Evolutionary conservation across 2,797 vertebrate genomes (phyloP), one percentile per base, ranked within the genome.

Genomic region (Scyliorhinus canicula): DNA sequence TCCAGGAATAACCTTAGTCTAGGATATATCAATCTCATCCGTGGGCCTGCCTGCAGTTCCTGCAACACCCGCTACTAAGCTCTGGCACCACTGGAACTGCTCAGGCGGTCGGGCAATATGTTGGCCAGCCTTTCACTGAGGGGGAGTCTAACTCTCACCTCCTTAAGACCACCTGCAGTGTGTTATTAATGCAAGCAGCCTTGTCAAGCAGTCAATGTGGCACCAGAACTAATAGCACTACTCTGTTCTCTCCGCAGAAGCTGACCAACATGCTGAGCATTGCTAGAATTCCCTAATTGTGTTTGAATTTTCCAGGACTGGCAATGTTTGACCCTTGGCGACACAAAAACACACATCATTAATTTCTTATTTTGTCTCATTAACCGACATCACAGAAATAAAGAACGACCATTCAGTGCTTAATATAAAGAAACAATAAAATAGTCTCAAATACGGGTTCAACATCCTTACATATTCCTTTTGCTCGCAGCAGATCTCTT

Each of bases 391-490:
- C 93, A 71, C 5, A 35, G 55, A 90, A 90, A 4, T 55, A 57
- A 88, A 90, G 35, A 60, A 60, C 5, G 60, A 31, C 52, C 19
- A 90, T 57, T 90, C 52, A 52, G 12, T 52, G 21, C 84, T 47
- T 52, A 14, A 11, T 31, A 31, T 86, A 57, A 90, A 40, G 28
- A 91, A 71, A 52, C 1, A 93, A 19, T 47, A 47, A 69, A 28
- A 28, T 11, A 74, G 12, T 71, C 31, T 7, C 31, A 19, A n/a
- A 90, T 60, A 60, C 52, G 19, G 11, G 4, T 35, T 74, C 47
- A 94, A 52, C 8, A 93, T 69, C 97, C 97, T 97, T 97, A 98
- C 97, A 96, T 98, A 98, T 96, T 98, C 97, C 90, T 97, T 96
- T 95, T 95, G 97, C 95, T 98, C 98, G 31, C 95, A 96, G 67